phyloP scores from a whole-genome alignment of 2,797 vertebrate species.

The Ficedula albicollis region DNA sequence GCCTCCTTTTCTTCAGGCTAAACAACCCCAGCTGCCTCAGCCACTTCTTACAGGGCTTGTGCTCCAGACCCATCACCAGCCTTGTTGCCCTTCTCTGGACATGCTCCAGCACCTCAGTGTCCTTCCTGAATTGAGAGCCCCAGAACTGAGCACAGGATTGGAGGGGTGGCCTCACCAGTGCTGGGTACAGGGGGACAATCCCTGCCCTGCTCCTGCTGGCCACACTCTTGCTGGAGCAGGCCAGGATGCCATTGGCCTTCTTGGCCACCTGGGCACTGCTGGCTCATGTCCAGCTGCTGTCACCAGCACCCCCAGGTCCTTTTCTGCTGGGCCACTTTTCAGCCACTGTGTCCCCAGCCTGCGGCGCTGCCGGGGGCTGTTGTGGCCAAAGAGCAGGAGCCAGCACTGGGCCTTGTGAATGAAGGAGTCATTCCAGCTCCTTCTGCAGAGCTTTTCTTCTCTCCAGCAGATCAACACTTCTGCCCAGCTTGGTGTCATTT shows the following conservation, averaged over 20 bases:
- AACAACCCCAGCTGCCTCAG: not conserved
- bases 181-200: accelerated
- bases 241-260: not conserved
- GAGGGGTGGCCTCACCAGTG: not conserved
- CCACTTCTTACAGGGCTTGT: not conserved
- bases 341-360: not conserved
- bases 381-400: not conserved
- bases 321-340: not conserved
- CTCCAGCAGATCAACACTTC: not conserved
- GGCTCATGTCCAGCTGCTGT: accelerated
- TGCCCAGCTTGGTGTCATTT: not conserved
- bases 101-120: not conserved
- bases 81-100: not conserved
- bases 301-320: not conserved
- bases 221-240: accelerated
- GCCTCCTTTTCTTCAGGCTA: not conserved
- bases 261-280: not conserved
- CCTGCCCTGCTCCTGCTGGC: accelerated
- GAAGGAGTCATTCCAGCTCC: not conserved
- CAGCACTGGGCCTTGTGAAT: not conserved
- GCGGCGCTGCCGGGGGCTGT: accelerated
- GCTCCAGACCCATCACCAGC: not conserved
- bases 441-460: not conserved
- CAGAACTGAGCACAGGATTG: accelerated
- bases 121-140: not conserved